Percentiles rank a stretch among this genome's conserved stretches.
phyloP scores from a whole-genome alignment of 2,797 vertebrate genomes.

The Mormyrus hasselquistii region DNA sequence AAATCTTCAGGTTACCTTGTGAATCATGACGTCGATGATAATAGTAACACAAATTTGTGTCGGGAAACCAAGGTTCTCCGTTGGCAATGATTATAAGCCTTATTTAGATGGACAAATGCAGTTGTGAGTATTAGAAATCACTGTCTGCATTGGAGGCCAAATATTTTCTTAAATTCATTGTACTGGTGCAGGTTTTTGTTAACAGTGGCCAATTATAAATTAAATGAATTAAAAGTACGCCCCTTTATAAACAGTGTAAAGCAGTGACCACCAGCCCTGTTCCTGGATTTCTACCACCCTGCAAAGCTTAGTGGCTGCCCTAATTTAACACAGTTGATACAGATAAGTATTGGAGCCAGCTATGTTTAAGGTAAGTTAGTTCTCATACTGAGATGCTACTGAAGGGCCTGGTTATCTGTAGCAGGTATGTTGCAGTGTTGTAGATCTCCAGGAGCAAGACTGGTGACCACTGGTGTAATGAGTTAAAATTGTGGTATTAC shows the following conservation, averaged over 20 bases:
- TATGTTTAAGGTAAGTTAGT: no score
- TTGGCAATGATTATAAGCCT: neutral
- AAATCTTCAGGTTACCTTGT: neutral
- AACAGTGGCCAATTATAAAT: neutral
- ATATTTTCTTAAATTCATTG: neutral
- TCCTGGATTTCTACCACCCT: neutral
- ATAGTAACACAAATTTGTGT: neutral
- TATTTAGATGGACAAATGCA: neutral
- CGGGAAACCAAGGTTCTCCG: neutral
- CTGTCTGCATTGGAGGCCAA: neutral
- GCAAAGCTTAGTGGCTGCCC: no score
- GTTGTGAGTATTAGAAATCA: constrained; percentile 1
- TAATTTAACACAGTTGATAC: no score
- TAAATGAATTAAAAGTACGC: neutral
- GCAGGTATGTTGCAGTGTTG: no score
- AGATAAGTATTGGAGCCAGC: no score
- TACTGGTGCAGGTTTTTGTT: neutral
- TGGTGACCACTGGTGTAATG: no score
- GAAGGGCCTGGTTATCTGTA: no score
- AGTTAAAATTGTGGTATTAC: no score
- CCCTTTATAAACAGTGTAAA: no score
- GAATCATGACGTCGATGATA: neutral
- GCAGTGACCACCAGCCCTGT: neutral
- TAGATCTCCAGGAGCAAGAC: no score
- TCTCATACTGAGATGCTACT: no score